Evolutionary conservation across 1,140 invertebrate genomes (phyloP).

Genomic region (Cherax quadricarinatus): DNA sequence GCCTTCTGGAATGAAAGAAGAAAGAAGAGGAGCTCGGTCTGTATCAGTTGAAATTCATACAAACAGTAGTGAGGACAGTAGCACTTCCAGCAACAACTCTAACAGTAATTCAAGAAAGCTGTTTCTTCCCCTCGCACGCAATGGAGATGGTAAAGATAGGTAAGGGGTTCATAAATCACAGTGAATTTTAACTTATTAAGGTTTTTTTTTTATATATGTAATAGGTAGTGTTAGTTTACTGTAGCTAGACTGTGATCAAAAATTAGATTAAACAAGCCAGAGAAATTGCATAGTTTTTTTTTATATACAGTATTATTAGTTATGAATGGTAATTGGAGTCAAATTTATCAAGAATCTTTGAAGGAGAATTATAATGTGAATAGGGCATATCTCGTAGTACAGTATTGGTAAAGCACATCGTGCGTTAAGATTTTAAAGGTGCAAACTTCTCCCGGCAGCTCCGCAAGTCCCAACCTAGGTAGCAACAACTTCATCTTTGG

Average conservation of each 20-base stretch:
- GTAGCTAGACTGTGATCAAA: no score
- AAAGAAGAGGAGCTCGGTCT: neutral
- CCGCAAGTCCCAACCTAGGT: constrained; percentile 65
- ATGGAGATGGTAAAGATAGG: constrained; percentile 39
- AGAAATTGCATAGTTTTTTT: no score
- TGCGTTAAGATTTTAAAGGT: neutral
- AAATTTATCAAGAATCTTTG: no score
- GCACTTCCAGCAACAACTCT: constrained; percentile 10
- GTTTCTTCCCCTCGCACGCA: constrained; percentile 45
- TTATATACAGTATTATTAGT: neutral
- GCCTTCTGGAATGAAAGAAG: neutral
- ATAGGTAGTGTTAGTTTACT: no score
- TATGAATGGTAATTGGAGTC: neutral
- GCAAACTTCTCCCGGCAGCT: constrained; percentile 25
- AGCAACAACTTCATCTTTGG: constrained; percentile 89
- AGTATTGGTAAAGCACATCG: neutral
- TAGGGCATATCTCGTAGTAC: neutral
- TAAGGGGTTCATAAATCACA: neutral
- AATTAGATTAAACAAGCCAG: no score
- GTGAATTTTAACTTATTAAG: no score
- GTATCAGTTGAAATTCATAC: neutral
- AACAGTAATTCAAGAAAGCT: constrained; percentile 23
- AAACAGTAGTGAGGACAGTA: constrained; percentile 33
- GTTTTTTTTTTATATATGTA: no score
- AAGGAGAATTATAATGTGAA: no score